Percentiles rank a stretch among this genome's conserved stretches.
Evolutionary conservation across 2,797 vertebrate genomes (phyloP).

Genomic region (Chaunax sp.): DNA sequence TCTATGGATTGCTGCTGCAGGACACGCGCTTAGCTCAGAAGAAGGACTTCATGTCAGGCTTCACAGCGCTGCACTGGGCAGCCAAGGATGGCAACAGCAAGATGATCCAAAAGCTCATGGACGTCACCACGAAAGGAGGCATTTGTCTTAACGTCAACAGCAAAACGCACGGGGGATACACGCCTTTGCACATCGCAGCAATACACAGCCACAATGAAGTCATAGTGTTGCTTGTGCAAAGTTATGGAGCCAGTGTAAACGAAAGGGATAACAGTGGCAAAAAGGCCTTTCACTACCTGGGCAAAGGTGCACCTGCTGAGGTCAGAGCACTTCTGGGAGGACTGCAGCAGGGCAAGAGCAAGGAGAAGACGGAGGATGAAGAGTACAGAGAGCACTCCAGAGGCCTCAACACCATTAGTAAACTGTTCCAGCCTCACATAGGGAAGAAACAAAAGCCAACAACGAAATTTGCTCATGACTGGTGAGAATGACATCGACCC

Average conservation of each 20-base stretch:
- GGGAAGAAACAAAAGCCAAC: slow-evolving; percentile 86
- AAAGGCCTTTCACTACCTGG: slow-evolving; percentile 90
- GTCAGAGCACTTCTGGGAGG: slow-evolving; percentile 87
- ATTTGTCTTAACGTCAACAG: slow-evolving; percentile 83
- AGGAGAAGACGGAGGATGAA: slow-evolving; percentile 77
- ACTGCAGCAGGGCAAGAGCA: slow-evolving; percentile 56
- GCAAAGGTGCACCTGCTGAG: slow-evolving; percentile 72
- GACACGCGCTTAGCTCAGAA: slow-evolving; percentile 85
- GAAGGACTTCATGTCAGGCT: slow-evolving; percentile 93
- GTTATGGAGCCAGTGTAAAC: slow-evolving; percentile 84
- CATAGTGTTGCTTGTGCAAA: slow-evolving; percentile 83
- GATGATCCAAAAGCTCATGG: slow-evolving; percentile 87
- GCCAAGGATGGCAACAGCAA: slow-evolving; percentile 90
- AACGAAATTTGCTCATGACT: slow-evolving; percentile 69
- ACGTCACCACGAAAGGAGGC: slow-evolving; percentile 78
- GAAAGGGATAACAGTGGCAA: slow-evolving; percentile 91
- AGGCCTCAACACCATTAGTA: slow-evolving; percentile 87
- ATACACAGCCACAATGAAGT: slow-evolving; percentile 87
- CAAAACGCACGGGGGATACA: slow-evolving; percentile 91
- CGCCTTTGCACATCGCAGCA: slow-evolving; percentile 92
- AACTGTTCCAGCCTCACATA: slow-evolving; percentile 86
- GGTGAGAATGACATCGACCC: slow-evolving; percentile 59
- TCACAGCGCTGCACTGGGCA: slow-evolving; percentile 95
- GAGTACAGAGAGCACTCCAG: slow-evolving; percentile 82
- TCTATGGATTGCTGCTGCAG: slow-evolving; percentile 86